Evolutionary conservation across 2,113 vertebrate genomes (phyloP).

Genomic region (Patagioenas fasciata): DNA sequence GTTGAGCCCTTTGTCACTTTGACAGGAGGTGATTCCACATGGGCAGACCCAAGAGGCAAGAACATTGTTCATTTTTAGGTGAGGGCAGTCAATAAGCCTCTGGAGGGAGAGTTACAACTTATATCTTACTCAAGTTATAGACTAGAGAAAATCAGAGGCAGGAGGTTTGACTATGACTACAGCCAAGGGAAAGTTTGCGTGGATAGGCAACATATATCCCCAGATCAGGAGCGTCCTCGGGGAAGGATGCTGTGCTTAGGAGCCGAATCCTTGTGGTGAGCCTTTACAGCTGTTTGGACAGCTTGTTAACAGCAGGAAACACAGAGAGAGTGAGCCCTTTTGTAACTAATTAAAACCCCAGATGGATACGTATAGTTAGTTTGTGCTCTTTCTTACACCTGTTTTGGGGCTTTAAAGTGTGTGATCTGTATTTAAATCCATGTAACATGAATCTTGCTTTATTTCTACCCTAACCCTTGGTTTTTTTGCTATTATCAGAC

Average conservation of each 20-base stretch:
- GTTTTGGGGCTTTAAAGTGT: neutral
- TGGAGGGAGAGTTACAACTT: neutral
- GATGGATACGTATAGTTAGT: neutral
- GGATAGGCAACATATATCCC: neutral
- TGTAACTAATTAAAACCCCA: neutral
- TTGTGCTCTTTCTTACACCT: neutral
- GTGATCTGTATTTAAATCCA: neutral
- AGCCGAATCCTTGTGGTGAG: neutral
- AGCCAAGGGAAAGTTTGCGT: neutral
- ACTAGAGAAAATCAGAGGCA: neutral
- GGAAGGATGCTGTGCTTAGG: neutral
- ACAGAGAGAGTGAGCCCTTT: neutral
- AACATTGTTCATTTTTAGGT: neutral
- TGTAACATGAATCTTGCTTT: neutral
- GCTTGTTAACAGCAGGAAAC: constrained; percentile 28
- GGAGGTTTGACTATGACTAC: neutral
- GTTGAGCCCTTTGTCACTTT: neutral
- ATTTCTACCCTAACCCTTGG: neutral
- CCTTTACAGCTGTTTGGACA: constrained; percentile 19
- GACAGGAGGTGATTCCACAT: neutral
- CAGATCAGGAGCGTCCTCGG: neutral
- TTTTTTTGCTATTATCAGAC: neutral
- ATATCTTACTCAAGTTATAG: neutral
- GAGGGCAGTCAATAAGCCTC: neutral
- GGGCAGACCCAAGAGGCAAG: neutral